phyloP scores from a whole-genome alignment of 2,888 invertebrate species.

The Ophraella communa region DNA sequence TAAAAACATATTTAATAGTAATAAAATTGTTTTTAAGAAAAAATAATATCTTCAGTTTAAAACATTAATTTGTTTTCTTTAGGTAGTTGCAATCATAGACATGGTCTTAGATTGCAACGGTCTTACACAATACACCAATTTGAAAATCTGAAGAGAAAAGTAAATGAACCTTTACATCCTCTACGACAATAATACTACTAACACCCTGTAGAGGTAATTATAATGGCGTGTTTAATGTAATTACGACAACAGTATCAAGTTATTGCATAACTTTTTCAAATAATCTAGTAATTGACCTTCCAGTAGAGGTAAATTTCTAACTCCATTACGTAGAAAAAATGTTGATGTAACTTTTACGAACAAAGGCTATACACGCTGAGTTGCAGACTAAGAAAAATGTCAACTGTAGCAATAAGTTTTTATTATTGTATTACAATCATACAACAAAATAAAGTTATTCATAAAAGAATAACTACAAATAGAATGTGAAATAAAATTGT shows the following conservation, averaged over 20 bases:
- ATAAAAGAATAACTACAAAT: too few relatives aligned
- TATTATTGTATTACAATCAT: too few relatives aligned
- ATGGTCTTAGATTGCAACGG: too few relatives aligned
- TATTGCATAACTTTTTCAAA: slow-evolving; percentile 16
- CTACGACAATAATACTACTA: neutral
- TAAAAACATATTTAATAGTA: too few relatives aligned
- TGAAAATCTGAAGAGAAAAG: neutral
- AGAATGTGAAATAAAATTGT: too few relatives aligned
- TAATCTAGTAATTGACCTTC: neutral
- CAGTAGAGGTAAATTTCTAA: neutral
- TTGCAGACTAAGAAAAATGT: neutral
- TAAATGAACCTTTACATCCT: neutral
- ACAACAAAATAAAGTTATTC: too few relatives aligned
- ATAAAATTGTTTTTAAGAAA: too few relatives aligned
- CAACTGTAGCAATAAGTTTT: too few relatives aligned
- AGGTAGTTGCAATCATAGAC: too few relatives aligned
- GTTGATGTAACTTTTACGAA: neutral
- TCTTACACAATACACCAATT: neutral
- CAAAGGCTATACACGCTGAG: neutral
- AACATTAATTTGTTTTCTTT: too few relatives aligned
- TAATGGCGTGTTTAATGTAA: slow-evolving; percentile 6
- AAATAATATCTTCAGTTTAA: too few relatives aligned
- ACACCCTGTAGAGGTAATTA: slow-evolving; percentile 6
- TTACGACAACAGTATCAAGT: neutral
- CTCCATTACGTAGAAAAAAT: neutral